Conservation (phyloP, 2,797 vertebrate genomes). For the Mormyrus hasselquistii region DNA sequence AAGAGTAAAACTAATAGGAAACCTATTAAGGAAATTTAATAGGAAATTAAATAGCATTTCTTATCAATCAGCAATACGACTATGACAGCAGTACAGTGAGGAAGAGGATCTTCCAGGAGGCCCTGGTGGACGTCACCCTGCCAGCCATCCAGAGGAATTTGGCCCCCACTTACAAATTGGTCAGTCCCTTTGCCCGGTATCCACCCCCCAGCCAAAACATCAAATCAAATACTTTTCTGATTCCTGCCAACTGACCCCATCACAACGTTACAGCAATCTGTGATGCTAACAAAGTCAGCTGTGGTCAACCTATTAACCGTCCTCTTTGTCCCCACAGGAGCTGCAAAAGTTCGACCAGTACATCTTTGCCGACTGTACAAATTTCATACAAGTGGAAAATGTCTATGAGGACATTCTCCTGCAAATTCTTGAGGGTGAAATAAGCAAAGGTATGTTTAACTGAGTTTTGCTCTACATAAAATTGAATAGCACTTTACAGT, state of each 20-base stretch:
- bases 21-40: no score
- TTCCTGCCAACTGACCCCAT: neutral
- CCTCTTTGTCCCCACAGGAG: conserved; percentile 58
- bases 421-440: conserved; percentile 66
- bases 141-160: conserved; percentile 72
- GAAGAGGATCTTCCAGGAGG: conserved; percentile 79
- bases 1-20: neutral
- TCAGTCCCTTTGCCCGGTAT: conserved; percentile 43
- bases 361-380: conserved; percentile 82
- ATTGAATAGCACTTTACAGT: no score
- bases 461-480: neutral
- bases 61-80: conserved; percentile 77
- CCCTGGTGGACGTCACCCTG: conserved; percentile 76
- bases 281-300: neutral
- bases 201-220: neutral
- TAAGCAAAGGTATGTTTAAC: conserved; percentile 69
- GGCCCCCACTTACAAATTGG: conserved; percentile 73
- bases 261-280: neutral
- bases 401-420: conserved; percentile 78
- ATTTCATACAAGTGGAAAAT: conserved; percentile 79
- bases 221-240: neutral
- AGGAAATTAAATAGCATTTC: neutral
- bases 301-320: neutral
- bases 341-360: conserved; percentile 81
- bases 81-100: conserved; percentile 83